A percentile compares a stretch with the other conserved stretches of the same genome.
Conservation (phyloP, 1,140 invertebrate species). For the Megalonaias nervosa region DNA sequence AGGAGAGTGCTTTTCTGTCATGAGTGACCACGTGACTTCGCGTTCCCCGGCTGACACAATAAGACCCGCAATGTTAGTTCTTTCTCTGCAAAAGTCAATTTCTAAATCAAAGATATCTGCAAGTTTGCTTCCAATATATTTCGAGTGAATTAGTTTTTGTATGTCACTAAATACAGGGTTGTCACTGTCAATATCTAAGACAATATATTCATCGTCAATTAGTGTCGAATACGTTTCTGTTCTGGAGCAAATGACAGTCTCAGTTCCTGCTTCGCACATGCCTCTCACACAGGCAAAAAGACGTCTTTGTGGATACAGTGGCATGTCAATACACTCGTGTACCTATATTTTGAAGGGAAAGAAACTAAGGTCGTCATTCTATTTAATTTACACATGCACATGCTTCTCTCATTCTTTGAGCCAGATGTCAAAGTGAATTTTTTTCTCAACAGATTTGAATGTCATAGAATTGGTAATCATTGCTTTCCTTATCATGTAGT, state of each 20-base stretch:
- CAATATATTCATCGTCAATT: too few species aligned
- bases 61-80: conserved; percentile 6
- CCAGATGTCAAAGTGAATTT: too few species aligned
- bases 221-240: too few species aligned
- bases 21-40: conserved; percentile 40
- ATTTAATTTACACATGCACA: background rate
- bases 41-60: conserved; percentile 16
- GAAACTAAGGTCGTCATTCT: background rate
- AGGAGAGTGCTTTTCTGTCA: conserved; percentile 15
- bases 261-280: conserved; percentile 1
- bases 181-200: background rate
- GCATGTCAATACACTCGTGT: background rate
- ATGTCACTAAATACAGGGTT: background rate
- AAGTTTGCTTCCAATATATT: conserved; percentile 24
- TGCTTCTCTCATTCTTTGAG: too few species aligned
- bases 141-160: background rate
- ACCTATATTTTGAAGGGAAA: conserved; percentile 5
- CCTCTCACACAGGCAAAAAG: conserved; percentile 15
- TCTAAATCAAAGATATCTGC: conserved; percentile 19
- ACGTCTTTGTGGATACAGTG: background rate
- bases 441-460: too few species aligned
- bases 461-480: too few species aligned
- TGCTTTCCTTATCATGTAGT: too few species aligned
- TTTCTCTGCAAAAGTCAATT: conserved; percentile 27
- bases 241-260: background rate